Conservation (phyloP, 2,113 vertebrate genomes). For the Tupaia tana region DNA sequence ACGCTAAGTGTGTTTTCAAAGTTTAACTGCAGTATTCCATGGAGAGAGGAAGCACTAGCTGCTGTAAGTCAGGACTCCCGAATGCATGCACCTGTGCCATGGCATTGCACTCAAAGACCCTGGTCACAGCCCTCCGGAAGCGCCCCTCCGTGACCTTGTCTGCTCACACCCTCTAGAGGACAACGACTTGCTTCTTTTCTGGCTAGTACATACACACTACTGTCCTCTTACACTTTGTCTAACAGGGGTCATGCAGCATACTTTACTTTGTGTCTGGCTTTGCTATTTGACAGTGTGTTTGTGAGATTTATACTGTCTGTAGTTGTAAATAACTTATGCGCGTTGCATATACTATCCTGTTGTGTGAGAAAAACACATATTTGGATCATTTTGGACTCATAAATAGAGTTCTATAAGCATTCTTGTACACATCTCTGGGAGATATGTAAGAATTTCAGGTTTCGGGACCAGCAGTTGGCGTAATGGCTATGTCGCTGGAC, state of each 20-base stretch:
- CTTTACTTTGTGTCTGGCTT: neutral
- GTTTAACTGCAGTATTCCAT: neutral
- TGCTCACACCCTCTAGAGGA: neutral
- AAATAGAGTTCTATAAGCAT: neutral
- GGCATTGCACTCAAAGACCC: neutral
- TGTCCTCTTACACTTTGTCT: neutral
- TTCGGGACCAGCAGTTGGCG: too few species aligned
- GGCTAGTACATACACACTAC: too few species aligned
- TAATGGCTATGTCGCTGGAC: too few species aligned
- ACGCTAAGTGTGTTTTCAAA: neutral
- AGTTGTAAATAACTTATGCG: neutral
- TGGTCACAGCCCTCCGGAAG: neutral
- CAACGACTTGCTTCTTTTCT: neutral
- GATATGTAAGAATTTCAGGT: neutral
- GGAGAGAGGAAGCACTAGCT: neutral
- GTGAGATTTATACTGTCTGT: neutral
- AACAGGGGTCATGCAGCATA: neutral
- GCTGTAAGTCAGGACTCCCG: neutral
- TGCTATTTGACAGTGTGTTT: neutral
- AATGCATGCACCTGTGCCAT: neutral
- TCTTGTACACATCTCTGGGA: neutral
- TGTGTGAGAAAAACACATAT: neutral
- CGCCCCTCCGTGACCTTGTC: neutral
- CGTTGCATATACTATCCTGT: neutral
- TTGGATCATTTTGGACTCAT: neutral